Percentiles rank a stretch among this genome's conserved stretches.
Conservation (phyloP, 2,113 vertebrate genomes). For the Chascanopsetta lugubris region DNA sequence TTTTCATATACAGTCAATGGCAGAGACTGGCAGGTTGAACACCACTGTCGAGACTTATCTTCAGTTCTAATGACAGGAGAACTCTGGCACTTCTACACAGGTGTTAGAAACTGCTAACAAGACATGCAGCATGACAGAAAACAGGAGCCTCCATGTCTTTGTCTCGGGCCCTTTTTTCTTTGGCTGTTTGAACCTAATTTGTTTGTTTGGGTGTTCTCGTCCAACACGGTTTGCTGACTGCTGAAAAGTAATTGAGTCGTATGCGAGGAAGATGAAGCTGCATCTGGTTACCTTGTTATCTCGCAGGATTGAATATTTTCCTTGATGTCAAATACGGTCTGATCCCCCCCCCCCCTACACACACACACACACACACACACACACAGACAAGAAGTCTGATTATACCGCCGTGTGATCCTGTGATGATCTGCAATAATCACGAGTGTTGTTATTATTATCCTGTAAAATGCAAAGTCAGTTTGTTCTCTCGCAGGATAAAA, state of each 20-base stretch:
- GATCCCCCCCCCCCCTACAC: no score
- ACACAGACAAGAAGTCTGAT: slow-evolving; percentile 8
- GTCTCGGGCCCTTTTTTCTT: background rate
- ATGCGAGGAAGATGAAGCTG: slow-evolving; percentile 8
- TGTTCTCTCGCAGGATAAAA: slow-evolving; percentile 30
- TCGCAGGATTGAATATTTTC: slow-evolving; percentile 13
- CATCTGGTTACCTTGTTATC: slow-evolving; percentile 26
- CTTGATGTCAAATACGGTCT: slow-evolving; percentile 15
- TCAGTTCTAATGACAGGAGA: slow-evolving; percentile 21
- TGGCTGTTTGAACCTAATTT: slow-evolving; percentile 5
- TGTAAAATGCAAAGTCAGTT: slow-evolving; percentile 17
- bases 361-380: no score
- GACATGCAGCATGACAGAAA: slow-evolving; percentile 12
- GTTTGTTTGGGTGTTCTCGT: slow-evolving; percentile 21
- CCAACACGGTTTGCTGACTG: slow-evolving; percentile 9
- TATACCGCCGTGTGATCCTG: background rate
- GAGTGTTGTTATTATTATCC: background rate
- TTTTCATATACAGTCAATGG: no score
- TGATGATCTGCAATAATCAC: slow-evolving; percentile 3
- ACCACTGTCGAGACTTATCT: no score
- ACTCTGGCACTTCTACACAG: background rate
- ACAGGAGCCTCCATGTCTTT: background rate
- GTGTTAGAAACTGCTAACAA: slow-evolving; percentile 14
- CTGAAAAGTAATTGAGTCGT: slow-evolving; percentile 33
- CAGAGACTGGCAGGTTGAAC: no score